Conservation (phyloP, 2,113 vertebrate species). For the Ramphastos sulfuratus region DNA sequence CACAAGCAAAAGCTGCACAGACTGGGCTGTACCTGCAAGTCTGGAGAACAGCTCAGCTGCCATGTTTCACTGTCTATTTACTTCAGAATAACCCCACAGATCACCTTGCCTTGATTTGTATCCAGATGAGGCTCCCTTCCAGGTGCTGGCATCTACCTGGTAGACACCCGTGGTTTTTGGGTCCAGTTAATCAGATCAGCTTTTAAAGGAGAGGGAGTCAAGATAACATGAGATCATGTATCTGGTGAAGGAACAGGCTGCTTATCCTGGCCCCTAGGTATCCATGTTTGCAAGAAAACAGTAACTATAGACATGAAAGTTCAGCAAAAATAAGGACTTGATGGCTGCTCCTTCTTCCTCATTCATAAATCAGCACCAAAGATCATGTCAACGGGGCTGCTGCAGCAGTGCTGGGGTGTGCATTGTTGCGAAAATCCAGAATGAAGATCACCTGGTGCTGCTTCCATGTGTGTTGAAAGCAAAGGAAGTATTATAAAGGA, state of each 20-base stretch:
- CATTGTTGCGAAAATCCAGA: accelerated
- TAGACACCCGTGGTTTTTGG: background rate
- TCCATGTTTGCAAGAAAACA: background rate
- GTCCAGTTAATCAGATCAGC: background rate
- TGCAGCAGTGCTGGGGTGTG: background rate
- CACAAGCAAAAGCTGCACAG: background rate
- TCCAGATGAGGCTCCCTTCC: background rate
- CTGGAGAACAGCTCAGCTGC: background rate
- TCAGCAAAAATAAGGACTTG: accelerated
- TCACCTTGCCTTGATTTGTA: background rate
- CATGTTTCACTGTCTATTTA: background rate
- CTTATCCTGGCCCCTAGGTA: background rate
- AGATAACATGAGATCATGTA: background rate
- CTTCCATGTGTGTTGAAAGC: background rate
- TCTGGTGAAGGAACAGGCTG: background rate
- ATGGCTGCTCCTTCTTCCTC: background rate
- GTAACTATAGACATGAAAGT: background rate
- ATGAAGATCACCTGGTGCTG: background rate
- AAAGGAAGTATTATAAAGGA: background rate
- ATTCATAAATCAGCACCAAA: background rate
- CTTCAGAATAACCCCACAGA: accelerated
- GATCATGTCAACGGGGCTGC: background rate
- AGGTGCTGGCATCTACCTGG: background rate
- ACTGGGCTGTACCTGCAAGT: background rate
- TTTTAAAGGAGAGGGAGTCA: background rate